A percentile compares a stretch with the other conserved stretches of the same genome.
These are phyloP conservation scores for Lycaon pictus DNA, from an alignment of 2,113 vertebrate genomes.

Conservation along the genomic window DNA sequence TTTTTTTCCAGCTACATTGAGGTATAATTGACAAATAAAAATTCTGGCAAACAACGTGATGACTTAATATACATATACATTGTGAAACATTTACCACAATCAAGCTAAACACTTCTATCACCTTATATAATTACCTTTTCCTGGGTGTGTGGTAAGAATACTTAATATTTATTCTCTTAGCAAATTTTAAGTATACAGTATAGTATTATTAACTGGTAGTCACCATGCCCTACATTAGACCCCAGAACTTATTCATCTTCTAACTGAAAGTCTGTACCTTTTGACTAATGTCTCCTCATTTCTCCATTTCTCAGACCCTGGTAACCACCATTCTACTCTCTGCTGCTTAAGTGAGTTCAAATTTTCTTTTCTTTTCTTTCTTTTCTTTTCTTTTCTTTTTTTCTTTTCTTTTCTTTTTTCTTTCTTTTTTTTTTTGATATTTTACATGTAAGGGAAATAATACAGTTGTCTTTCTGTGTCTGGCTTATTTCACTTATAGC, in stretches of 20 bases:
- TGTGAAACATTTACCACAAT: not conserved
- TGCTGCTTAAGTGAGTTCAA: not conserved
- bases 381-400: too few relatives aligned
- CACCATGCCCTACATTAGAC: not conserved
- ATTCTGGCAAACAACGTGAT: not conserved
- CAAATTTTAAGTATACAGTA: not conserved
- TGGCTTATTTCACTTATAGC: not conserved
- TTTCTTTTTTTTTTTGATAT: not conserved
- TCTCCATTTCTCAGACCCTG: not conserved
- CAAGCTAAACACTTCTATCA: not conserved
- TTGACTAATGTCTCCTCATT: not conserved
- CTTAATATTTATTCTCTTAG: not conserved
- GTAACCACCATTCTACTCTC: not conserved
- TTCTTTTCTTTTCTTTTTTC: too few relatives aligned
- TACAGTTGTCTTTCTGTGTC: not conserved
- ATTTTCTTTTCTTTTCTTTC: too few relatives aligned
- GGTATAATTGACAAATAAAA: not conserved
- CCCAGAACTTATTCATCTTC: not conserved
- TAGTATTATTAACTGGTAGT: not conserved
- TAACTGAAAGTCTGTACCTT: not conserved
- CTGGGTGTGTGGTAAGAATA: not conserved
- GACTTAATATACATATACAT: not conserved
- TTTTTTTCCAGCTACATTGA: not conserved
- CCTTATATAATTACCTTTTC: not conserved
- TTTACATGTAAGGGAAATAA: not conserved